Base-by-base conservation (phyloP, 2,113 vertebrate genomes). In the Oncorhynchus nerka region DNA sequence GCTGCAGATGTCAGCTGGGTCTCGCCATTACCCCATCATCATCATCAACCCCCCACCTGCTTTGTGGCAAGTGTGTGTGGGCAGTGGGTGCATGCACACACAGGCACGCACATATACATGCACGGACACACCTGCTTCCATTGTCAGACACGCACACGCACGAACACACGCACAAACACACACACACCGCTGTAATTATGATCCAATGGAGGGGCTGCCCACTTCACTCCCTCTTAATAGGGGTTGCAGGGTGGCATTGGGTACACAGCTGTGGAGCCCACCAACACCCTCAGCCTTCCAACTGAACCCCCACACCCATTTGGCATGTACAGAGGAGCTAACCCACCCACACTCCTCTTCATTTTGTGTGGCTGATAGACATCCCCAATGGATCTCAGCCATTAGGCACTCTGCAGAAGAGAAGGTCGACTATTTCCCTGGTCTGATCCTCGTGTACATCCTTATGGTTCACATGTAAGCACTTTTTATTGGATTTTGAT, bases 1-100 rank as follows among this genome's bases (percentile, higher is more conserved):
- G 51, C 32, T n/a, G 68, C 68, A 70, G 39, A 70, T 70, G 39
- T 70, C 39, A 70, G 68, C 68, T 70, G 68, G 62, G 65, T 30
- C 65, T 30, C 9, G 22, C 62, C 39, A 45, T 22, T 22, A 64
- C 5, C 22, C 26, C 11, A 12, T n/a, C 65, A 30, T 28, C 59
- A 62, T 22, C 19, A 7, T n/a, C 20, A 19, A 3, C 4, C 55
- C 19, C 22, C 19, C 22, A 64, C 22, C 39, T 45, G 39, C 39
- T 45, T 15, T 55, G 49, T 55, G 49, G 16, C 12, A 9, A 13
- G 49, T 13, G 49, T 55, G 49, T 55, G 49, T 22, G 7, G 61
- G n/a, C 20, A 64, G 61, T 16, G 22, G 22, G 24, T 24, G 24
- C n/a, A 0, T 6, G 13, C 64, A 66, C 64, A 66, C 64, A 26